Evolutionary conservation across 2,797 vertebrate species (phyloP).

Genomic region (Chanos chanos): DNA sequence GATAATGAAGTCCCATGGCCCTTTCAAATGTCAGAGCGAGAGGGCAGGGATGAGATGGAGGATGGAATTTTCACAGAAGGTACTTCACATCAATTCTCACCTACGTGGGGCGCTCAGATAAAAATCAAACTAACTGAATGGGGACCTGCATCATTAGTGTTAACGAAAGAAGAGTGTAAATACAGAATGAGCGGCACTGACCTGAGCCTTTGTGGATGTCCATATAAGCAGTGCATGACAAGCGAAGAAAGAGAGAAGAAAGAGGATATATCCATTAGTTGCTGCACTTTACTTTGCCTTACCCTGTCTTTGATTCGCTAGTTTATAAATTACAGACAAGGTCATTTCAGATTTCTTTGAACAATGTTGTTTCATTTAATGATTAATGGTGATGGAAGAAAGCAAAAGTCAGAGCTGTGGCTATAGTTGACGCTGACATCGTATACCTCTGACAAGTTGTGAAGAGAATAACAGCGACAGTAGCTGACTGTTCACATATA

Average conservation of each 20-base stretch:
- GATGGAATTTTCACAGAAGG: slow-evolving; percentile 39
- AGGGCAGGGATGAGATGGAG: slow-evolving; percentile 38
- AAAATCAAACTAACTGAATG: slow-evolving; percentile 28
- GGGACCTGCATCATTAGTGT: slow-evolving; percentile 56
- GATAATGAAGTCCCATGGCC: slow-evolving; percentile 41
- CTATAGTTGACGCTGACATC: too few species aligned
- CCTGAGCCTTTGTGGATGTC: slow-evolving; percentile 98
- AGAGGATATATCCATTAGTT: slow-evolving; percentile 61
- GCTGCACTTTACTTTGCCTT: slow-evolving; percentile 17
- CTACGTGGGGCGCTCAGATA: slow-evolving; percentile 23
- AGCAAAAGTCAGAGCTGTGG: background rate
- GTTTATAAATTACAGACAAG: slow-evolving; percentile 21
- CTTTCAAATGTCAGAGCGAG: slow-evolving; percentile 37
- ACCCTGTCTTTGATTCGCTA: background rate
- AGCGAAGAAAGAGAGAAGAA: slow-evolving; percentile 71
- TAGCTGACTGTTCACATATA: too few species aligned
- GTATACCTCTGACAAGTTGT: too few species aligned
- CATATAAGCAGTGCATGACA: slow-evolving; percentile 91
- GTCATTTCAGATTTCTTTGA: background rate
- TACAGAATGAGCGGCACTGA: slow-evolving; percentile 89
- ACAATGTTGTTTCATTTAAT: slow-evolving; percentile 15
- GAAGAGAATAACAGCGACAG: too few species aligned
- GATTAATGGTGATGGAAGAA: slow-evolving; percentile 4
- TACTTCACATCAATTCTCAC: slow-evolving; percentile 39
- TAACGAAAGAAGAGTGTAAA: slow-evolving; percentile 61